Evolutionary conservation across 2,888 invertebrate genomes (phyloP).

Genomic region (Volucella inflata): DNA sequence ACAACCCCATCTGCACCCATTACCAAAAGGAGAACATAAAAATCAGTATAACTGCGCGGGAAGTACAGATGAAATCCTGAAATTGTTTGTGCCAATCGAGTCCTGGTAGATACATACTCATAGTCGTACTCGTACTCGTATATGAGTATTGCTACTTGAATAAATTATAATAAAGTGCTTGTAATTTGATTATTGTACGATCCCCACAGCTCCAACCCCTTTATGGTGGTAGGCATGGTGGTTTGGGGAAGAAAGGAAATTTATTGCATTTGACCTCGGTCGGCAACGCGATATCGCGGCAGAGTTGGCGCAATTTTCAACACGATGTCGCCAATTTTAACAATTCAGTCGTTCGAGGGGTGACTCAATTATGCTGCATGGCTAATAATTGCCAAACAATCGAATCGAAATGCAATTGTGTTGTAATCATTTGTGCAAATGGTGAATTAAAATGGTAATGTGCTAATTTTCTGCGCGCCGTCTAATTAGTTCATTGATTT

Average conservation of each 20-base stretch:
- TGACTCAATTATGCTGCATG: slow-evolving; percentile 62
- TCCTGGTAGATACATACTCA: slow-evolving; percentile 9
- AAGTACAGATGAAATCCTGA: slow-evolving; percentile 64
- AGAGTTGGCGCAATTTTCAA: slow-evolving; percentile 20
- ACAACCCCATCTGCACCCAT: slow-evolving; percentile 56
- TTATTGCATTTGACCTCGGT: slow-evolving; percentile 66
- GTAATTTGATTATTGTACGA: slow-evolving; percentile 71
- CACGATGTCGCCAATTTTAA: not conserved
- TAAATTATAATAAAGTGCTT: slow-evolving; percentile 73
- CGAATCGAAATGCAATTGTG: slow-evolving; percentile 53
- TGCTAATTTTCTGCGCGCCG: slow-evolving; percentile 50
- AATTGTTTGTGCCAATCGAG: slow-evolving; percentile 56
- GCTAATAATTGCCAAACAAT: slow-evolving; percentile 62
- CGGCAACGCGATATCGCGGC: too few relatives aligned
- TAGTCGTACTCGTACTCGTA: too few relatives aligned
- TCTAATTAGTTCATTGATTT: slow-evolving; percentile 69
- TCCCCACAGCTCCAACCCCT: not conserved
- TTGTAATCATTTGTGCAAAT: slow-evolving; percentile 54
- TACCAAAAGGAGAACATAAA: slow-evolving; percentile 67
- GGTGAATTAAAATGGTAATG: slow-evolving; percentile 62
- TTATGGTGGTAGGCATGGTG: not conserved
- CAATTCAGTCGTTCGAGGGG: slow-evolving; percentile 22
- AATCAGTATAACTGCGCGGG: slow-evolving; percentile 74
- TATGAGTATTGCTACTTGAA: slow-evolving; percentile 52
- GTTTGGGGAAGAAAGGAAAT: slow-evolving; percentile 45